Conservation (phyloP, 2,888 invertebrate species). For the Schizaphis graminum region DNA sequence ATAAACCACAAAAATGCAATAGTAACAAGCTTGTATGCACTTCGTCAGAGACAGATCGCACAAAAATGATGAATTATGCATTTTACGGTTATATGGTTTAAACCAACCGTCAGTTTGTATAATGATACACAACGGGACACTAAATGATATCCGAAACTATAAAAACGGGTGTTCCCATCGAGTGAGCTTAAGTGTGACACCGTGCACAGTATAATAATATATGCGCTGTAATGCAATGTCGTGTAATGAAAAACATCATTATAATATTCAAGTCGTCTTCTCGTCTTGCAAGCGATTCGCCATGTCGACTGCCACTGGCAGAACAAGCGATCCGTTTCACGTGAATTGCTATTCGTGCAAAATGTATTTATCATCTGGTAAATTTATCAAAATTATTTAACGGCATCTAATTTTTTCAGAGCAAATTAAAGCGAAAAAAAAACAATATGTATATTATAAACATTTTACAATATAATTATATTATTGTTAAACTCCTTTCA, state of each 20-base stretch:
- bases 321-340: neutral
- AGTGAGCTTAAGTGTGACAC: neutral
- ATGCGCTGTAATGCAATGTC: neutral
- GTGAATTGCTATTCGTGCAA: neutral
- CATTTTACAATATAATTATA: too few species aligned
- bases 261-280: neutral
- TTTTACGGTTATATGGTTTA: neutral
- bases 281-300: neutral
- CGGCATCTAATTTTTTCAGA: neutral
- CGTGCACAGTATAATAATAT: too few species aligned
- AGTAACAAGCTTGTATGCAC: neutral
- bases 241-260: neutral
- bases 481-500: neutral
- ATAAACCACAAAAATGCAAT: neutral
- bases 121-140: neutral
- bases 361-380: neutral
- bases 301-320: neutral
- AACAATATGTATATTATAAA: too few species aligned
- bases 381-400: neutral
- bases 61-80: constrained; percentile 25
- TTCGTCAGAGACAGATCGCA: neutral
- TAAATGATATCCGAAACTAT: neutral
- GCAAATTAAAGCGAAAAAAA: neutral
- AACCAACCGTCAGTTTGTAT: neutral
- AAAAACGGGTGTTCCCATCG: neutral